Conservation (phyloP, 2,888 invertebrate species). For the Trichogramma evanescens region DNA sequence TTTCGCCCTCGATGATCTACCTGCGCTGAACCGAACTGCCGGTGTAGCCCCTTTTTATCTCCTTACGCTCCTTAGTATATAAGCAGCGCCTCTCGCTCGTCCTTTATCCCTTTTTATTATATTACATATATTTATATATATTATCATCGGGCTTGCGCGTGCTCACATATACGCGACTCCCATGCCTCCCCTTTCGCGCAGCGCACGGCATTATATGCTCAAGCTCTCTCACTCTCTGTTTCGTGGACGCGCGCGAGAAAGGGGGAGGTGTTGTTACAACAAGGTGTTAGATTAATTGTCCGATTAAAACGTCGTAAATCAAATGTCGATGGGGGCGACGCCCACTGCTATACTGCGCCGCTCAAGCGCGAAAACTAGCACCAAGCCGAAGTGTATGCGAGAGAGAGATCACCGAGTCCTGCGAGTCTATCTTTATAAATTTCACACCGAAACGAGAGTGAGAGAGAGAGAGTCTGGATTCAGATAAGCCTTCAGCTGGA, state of each 20-base stretch:
- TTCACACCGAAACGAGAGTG: no score
- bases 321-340: conserved; percentile 34
- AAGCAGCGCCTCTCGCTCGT: background rate
- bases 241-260: conserved; percentile 6
- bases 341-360: conserved; percentile 29
- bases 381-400: no score
- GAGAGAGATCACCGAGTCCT: no score
- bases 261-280: conserved; percentile 44
- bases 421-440: no score
- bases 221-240: no score
- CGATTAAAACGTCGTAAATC: conserved; percentile 47
- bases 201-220: no score
- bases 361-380: background rate
- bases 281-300: conserved; percentile 48
- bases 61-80: background rate
- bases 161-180: no score
- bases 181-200: no score
- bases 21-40: conserved; percentile 17
- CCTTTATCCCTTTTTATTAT: background rate
- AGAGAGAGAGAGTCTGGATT: no score
- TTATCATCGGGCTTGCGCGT: no score
- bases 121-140: conserved; percentile 1
- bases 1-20: conserved; percentile 8
- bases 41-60: background rate
- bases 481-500: no score